Conservation (phyloP, 2,113 vertebrate genomes). For the Dolichotis patagonum region DNA sequence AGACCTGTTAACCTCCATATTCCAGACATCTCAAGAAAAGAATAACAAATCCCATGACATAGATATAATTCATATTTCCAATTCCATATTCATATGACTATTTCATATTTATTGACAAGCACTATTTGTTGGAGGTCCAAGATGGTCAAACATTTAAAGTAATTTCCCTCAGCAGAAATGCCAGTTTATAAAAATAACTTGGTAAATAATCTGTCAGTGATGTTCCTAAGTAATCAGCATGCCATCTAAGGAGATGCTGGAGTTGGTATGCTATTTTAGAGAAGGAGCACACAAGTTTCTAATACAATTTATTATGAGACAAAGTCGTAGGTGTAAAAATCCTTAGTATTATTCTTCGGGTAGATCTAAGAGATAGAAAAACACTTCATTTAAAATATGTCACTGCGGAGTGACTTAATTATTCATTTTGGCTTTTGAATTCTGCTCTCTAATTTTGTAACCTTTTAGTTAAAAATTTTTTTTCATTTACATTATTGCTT, state of each 20-base stretch:
- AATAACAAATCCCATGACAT: slow-evolving; percentile 62
- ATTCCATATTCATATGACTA: slow-evolving; percentile 75
- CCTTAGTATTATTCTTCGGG: slow-evolving; percentile 48
- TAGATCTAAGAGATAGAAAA: slow-evolving; percentile 63
- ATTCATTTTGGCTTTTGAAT: slow-evolving; percentile 56
- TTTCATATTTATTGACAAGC: slow-evolving; percentile 82
- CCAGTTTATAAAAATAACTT: slow-evolving; percentile 74
- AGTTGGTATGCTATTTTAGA: slow-evolving; percentile 71
- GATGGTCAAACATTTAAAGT: slow-evolving; percentile 61
- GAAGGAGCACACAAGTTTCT: slow-evolving; percentile 52
- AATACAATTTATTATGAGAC: slow-evolving; percentile 68
- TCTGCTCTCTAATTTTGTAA: slow-evolving; percentile 37
- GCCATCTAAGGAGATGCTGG: slow-evolving; percentile 69
- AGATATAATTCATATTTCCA: slow-evolving; percentile 60
- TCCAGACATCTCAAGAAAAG: slow-evolving; percentile 54
- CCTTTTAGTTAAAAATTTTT: not conserved
- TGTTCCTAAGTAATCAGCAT: slow-evolving; percentile 67
- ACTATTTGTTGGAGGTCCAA: slow-evolving; percentile 61
- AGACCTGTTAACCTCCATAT: slow-evolving; percentile 74
- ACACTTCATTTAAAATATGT: slow-evolving; percentile 62
- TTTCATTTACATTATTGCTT: slow-evolving; percentile 10
- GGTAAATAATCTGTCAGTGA: slow-evolving; percentile 67
- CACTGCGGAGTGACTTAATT: slow-evolving; percentile 66
- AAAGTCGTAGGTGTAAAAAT: slow-evolving; percentile 54
- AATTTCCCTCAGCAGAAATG: slow-evolving; percentile 66